phyloP scores from a whole-genome alignment of 2,113 vertebrate genomes.

The Psettodes erumei region DNA sequence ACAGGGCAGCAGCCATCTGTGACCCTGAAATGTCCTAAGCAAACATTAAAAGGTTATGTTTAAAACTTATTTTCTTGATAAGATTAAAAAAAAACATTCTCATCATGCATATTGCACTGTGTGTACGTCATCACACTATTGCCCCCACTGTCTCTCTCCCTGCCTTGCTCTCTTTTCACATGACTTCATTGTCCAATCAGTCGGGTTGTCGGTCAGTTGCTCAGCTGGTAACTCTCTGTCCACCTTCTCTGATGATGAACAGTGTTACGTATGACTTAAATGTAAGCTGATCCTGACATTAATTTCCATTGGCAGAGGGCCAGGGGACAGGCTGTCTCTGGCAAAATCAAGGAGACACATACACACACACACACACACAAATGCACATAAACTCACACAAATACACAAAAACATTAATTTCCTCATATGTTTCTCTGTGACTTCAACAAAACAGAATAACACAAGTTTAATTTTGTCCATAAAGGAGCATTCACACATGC shows the following conservation, averaged over 20 bases:
- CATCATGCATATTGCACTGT: background rate
- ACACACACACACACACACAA: background rate
- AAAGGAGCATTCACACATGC: too few relatives aligned
- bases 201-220: conserved; percentile 15
- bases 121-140: background rate
- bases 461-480: too few relatives aligned
- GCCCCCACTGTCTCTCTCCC: background rate
- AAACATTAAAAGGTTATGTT: background rate
- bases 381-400: background rate
- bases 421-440: background rate
- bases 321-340: conserved; percentile 72
- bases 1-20: background rate
- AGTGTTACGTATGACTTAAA: conserved; percentile 67
- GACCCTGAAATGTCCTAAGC: background rate
- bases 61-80: background rate
- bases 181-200: conserved; percentile 51
- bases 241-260: conserved; percentile 43
- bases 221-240: conserved; percentile 56
- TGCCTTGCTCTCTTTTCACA: conserved; percentile 5
- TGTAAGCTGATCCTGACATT: conserved; percentile 72
- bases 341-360: conserved; percentile 40
- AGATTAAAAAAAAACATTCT: background rate
- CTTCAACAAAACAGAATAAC: too few relatives aligned
- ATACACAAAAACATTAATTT: conserved; percentile 5
- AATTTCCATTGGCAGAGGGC: conserved; percentile 62